Percentiles rank a stretch among this genome's conserved stretches.
These are phyloP conservation scores for Aldrovandia affinis DNA, from an alignment of 2,797 vertebrate species.

Conservation along the genomic window DNA sequence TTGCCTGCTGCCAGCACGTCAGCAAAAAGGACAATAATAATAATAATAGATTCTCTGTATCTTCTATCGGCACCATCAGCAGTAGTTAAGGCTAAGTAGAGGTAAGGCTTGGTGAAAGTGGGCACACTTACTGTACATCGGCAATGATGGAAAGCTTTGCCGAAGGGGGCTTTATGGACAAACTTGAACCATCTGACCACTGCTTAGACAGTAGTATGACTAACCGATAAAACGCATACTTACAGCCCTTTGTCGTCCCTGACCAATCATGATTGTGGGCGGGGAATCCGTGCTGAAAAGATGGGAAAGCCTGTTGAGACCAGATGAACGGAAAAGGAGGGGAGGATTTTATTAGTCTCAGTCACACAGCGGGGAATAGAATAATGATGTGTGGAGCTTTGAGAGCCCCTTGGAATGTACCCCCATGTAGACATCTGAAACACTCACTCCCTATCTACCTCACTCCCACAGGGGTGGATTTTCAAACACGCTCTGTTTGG, in stretches of 20 bases:
- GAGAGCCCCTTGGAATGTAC: background rate
- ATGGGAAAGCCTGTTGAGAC: background rate
- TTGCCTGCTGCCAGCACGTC: no score
- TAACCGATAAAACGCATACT: background rate
- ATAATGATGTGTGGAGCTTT: background rate
- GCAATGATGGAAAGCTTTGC: background rate
- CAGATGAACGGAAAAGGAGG: background rate
- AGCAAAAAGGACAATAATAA: no score
- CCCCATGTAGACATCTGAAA: no score
- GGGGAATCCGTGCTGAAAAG: background rate
- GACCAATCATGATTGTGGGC: background rate
- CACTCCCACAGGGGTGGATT: no score
- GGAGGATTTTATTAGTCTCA: background rate
- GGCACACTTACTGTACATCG: background rate
- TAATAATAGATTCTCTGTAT: background rate
- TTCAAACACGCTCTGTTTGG: no score
- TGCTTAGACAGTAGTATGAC: background rate
- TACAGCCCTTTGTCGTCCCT: background rate
- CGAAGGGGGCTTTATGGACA: background rate
- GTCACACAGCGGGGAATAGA: background rate
- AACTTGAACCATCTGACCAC: background rate
- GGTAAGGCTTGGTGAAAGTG: background rate
- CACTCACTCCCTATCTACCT: no score
- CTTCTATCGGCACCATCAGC: background rate
- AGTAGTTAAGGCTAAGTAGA: background rate